These are phyloP conservation scores for Engystomops pustulosus DNA, from an alignment of 2,113 vertebrate species.

Conservation along the genomic window DNA sequence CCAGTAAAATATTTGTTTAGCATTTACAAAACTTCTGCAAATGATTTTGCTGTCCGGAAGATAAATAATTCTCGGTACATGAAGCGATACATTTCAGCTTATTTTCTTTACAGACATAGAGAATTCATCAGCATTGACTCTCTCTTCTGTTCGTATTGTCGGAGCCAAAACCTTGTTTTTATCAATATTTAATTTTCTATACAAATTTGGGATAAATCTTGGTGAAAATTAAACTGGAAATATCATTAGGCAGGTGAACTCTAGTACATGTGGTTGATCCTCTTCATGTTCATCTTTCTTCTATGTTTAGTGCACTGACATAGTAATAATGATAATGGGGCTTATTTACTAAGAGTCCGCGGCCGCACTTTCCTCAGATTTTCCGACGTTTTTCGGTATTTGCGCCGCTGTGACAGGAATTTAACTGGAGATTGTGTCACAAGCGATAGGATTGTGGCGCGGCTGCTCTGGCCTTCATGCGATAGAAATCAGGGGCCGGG, in stretches of 20 bases:
- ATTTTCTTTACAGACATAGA: slow-evolving; percentile 64
- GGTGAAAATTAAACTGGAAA: background rate
- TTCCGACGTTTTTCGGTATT: too few species aligned
- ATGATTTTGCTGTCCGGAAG: slow-evolving; percentile 76
- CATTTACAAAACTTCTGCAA: slow-evolving; percentile 74
- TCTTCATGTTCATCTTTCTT: background rate
- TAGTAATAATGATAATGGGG: background rate
- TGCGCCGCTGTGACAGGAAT: too few species aligned
- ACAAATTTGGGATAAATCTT: slow-evolving; percentile 23
- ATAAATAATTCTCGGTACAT: slow-evolving; percentile 72
- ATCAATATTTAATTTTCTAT: slow-evolving; percentile 17
- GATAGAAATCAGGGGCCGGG: too few species aligned
- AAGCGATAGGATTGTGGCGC: too few species aligned
- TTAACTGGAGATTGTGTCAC: too few species aligned
- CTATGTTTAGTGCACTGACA: background rate
- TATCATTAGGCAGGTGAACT: background rate
- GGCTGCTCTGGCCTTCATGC: too few species aligned
- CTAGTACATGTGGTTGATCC: background rate
- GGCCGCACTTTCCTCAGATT: too few species aligned
- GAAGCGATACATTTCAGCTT: slow-evolving; percentile 68
- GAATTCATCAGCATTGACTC: slow-evolving; percentile 63
- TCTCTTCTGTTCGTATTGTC: slow-evolving; percentile 48
- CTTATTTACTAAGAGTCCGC: too few species aligned
- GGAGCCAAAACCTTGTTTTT: slow-evolving; percentile 64
- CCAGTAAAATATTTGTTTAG: slow-evolving; percentile 78